Conservation (phyloP, 2,888 invertebrate species). For the Eudasyphora cyanicolor region DNA sequence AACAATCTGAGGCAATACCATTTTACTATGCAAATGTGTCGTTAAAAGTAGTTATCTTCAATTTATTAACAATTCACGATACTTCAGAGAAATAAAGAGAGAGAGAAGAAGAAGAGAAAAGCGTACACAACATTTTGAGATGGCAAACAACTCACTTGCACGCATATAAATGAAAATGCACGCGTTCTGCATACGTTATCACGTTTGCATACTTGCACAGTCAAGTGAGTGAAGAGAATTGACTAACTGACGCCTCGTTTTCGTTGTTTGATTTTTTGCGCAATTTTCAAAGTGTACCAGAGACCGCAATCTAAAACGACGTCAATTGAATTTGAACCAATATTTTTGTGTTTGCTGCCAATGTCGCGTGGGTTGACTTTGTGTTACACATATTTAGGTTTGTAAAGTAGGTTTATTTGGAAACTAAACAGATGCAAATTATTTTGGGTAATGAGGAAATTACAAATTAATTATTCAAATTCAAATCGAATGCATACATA, state of each 20-base stretch:
- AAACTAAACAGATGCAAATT: not conserved
- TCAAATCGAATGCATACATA: not conserved
- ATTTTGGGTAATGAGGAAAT: constrained; percentile 4
- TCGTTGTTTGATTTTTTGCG: constrained; percentile 14
- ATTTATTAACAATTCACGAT: constrained; percentile 38
- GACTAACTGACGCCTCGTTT: not conserved
- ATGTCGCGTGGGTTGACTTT: not conserved
- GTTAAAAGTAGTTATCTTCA: constrained; percentile 29
- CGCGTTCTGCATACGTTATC: constrained; percentile 59
- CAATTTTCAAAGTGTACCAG: not conserved
- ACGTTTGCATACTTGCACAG: not conserved
- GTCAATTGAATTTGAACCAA: constrained; percentile 15
- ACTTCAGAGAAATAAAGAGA: not conserved
- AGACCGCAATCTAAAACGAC: not conserved
- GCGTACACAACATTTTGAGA: constrained; percentile 14
- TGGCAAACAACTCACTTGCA: constrained; percentile 47
- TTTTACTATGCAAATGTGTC: constrained; percentile 35
- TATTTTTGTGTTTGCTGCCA: not conserved
- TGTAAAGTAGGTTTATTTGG: not conserved
- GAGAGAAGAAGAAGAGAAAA: not conserved
- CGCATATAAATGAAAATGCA: constrained; percentile 57
- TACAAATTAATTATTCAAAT: not conserved
- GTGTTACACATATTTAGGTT: not conserved
- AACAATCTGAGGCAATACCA: constrained; percentile 22
- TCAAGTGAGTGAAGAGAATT: not conserved